These are phyloP conservation scores for Rhinogobius similis DNA, from an alignment of 2,113 vertebrate genomes.

Conservation along the genomic window DNA sequence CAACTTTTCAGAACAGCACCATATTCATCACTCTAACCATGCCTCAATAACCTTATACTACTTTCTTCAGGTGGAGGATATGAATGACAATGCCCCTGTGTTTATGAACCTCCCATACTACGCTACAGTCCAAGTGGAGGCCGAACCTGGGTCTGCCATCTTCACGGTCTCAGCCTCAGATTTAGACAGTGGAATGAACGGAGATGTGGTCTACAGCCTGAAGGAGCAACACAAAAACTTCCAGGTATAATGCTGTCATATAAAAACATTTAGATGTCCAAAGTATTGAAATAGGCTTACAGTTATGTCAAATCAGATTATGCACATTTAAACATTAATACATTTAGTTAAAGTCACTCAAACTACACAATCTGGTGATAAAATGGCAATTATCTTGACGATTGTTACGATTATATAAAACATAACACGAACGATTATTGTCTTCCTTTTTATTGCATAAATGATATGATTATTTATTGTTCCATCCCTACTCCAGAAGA, in stretches of 20 bases:
- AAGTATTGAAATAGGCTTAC: neutral
- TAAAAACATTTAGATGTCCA: neutral
- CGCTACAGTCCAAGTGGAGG: slow-evolving; percentile 91
- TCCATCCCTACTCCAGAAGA: no score
- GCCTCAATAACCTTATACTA: neutral
- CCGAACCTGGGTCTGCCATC: slow-evolving; percentile 87
- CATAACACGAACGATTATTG: no score
- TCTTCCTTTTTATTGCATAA: no score
- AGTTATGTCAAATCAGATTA: no score
- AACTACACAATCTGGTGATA: no score
- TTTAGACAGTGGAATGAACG: slow-evolving; percentile 86
- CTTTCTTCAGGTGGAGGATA: slow-evolving; percentile 83
- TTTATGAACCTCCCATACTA: slow-evolving; percentile 95
- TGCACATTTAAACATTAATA: no score
- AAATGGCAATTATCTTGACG: no score
- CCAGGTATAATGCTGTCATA: slow-evolving; percentile 68
- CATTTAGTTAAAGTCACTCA: no score
- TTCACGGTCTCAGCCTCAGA: slow-evolving; percentile 89
- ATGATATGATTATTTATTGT: no score
- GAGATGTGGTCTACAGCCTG: slow-evolving; percentile 87
- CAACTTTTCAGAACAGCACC: neutral
- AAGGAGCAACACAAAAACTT: slow-evolving; percentile 89
- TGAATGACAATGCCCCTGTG: slow-evolving; percentile 91
- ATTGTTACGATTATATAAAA: no score
- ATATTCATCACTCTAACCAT: neutral